phyloP scores from a whole-genome alignment of 2,888 invertebrate genomes.

The Formica aserva region DNA sequence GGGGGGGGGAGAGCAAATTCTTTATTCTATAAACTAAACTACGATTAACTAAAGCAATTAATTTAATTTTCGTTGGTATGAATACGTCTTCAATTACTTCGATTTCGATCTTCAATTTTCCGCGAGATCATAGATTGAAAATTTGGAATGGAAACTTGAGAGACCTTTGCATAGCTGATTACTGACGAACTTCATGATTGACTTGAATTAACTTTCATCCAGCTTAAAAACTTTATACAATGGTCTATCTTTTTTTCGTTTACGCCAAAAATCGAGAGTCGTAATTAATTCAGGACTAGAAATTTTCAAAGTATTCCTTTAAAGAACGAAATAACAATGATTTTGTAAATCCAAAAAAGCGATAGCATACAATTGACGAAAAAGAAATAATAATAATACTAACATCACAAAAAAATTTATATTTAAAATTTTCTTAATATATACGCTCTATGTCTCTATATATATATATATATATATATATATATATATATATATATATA shows the following conservation, averaged over 20 bases:
- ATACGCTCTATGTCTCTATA: background rate
- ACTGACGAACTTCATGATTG: constrained; percentile 30
- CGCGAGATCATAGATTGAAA: constrained; percentile 2
- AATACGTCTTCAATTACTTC: constrained; percentile 24
- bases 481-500: background rate
- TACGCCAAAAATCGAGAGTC: constrained; percentile 5
- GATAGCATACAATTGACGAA: background rate
- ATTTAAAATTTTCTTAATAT: background rate
- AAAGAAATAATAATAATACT: background rate
- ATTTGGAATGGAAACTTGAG: constrained; percentile 2
- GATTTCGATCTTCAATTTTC: background rate
- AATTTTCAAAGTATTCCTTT: background rate
- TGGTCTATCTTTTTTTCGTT: background rate
- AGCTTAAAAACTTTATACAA: constrained; percentile 36
- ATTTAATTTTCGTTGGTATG: background rate
- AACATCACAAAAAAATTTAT: background rate
- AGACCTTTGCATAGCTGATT: constrained; percentile 30
- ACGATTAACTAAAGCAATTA: constrained; percentile 17
- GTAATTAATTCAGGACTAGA: constrained; percentile 15
- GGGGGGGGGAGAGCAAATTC: background rate
- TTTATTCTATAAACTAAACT: constrained; percentile 1
- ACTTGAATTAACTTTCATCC: constrained; percentile 38
- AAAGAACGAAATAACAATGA: background rate
- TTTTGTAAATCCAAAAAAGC: background rate
- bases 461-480: background rate